These are phyloP conservation scores for Mormyrus proboscirostris DNA, from an alignment of 2,797 vertebrate genomes.

Conservation along the genomic window DNA sequence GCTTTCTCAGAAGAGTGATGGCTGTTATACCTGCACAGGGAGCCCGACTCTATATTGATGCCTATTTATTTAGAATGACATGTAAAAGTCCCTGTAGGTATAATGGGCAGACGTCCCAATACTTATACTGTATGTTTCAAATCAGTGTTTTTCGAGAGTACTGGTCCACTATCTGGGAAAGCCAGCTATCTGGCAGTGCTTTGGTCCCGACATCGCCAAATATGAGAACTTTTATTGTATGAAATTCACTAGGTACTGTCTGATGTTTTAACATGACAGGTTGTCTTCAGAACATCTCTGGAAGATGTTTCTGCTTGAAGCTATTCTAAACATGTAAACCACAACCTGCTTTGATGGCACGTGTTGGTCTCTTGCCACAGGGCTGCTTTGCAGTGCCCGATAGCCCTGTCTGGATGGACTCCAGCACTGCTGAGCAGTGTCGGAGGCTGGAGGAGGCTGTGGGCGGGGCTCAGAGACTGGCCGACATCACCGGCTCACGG, in stretches of 20 bases:
- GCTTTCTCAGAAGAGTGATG: not conserved
- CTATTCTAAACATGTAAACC: not conserved
- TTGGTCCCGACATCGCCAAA: not conserved
- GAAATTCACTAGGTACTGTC: not conserved
- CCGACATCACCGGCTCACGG: slow-evolving; percentile 79
- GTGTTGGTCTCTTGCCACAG: slow-evolving; percentile 43
- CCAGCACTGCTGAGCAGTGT: slow-evolving; percentile 76
- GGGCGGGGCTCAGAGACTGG: slow-evolving; percentile 72
- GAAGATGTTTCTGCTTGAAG: not conserved
- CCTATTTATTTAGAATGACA: not conserved
- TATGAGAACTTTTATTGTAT: not conserved
- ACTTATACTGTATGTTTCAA: not conserved
- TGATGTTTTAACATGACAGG: not conserved
- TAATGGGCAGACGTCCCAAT: not conserved
- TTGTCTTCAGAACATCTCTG: not conserved
- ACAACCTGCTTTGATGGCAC: not conserved
- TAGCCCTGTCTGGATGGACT: slow-evolving; percentile 91
- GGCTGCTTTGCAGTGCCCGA: slow-evolving; percentile 66
- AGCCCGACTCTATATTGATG: not conserved
- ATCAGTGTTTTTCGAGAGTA: not conserved
- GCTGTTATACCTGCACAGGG: not conserved
- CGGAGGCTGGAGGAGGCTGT: slow-evolving; percentile 60
- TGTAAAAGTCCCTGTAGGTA: not conserved
- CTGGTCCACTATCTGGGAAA: not conserved
- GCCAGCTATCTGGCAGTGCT: not conserved